phyloP scores from a whole-genome alignment of 2,797 vertebrate species.

The Buphagus erythrorhynchus region DNA sequence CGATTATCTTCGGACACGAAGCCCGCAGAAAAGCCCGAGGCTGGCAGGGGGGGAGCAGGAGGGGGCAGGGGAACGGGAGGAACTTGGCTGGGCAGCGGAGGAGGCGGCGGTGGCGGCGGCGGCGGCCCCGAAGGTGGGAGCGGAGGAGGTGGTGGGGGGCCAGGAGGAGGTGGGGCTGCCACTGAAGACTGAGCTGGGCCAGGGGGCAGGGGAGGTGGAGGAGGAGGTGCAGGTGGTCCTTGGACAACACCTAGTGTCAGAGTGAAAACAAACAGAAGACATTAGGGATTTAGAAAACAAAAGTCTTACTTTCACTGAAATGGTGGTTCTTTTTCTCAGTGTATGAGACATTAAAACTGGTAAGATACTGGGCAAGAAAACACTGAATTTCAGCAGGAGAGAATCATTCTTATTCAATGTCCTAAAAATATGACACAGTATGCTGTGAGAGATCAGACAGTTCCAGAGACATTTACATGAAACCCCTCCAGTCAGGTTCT shows the following conservation, averaged over 20 bases:
- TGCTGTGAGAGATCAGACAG: neutral
- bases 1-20: conserved; percentile 84
- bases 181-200: conserved; percentile 79
- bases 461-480: neutral
- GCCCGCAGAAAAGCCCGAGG: conserved; percentile 84
- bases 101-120: conserved; percentile 79
- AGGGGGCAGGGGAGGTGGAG: conserved; percentile 88
- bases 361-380: neutral
- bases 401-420: neutral
- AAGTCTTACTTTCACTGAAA: neutral
- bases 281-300: neutral
- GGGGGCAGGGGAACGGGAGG: conserved; percentile 81
- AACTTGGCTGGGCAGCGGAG: conserved; percentile 80
- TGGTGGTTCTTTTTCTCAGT: neutral
- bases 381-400: neutral
- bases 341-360: neutral
- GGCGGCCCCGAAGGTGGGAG: conserved; percentile 81
- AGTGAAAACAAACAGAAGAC: neutral
- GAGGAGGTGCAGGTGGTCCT: conserved; percentile 86
- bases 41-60: conserved; percentile 88
- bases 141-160: conserved; percentile 87
- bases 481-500: neutral
- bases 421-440: neutral
- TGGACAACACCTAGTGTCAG: conserved; percentile 80
- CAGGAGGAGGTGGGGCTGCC: conserved; percentile 75